Evolutionary conservation across 2,797 vertebrate genomes (phyloP), one percentile per base, ranked within the genome.

Genomic region (Gobionotothen gibberifrons): DNA sequence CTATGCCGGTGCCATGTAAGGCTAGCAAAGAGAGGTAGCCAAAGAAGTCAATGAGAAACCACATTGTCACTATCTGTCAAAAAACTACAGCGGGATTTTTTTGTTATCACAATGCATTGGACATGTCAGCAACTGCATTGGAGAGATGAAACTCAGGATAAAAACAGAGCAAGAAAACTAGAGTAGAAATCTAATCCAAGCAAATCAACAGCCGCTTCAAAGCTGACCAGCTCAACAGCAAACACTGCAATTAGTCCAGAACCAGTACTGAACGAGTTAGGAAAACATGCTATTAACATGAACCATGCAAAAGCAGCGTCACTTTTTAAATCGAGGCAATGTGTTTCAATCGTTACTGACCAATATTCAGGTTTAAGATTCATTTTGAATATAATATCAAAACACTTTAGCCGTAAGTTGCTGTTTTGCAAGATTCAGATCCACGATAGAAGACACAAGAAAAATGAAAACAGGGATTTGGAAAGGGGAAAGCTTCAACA

Each of bases 11-110:
- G 85, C 79, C 83, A 81, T 62, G 64, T 80, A 59, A 83, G 79
- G 83, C 86, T 77, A 78, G 80, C 87, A 88, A 87, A 86, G 79
- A 79, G 62, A 85, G 57, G 68, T 85, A 80, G 83, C 85, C 85
- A 92, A 90, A 94, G 91, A 94, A 93, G 92, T 93, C 93, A 95
- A 95, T 94, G 94, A 95, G 95, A 95, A 96, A 95, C 94, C 94
- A 95, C 94, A 95, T 94, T 94, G 90, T 94, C 92, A 87, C 92
- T 92, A 93, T 86, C 89, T 76, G 83, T 92, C 87, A 87, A 92
- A 85, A 66, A 90, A 92, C 93, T 94, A 94, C 87, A 89, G 90
- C 90, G 92, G 88, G 88, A 87, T 21, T 91, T 87, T 36, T 87
- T 83, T 87, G 92, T 94, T 91, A 94, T 93, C 85, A 92, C 94